A percentile compares a stretch with the other conserved stretches of the same genome.
Conservation (phyloP, 2,113 vertebrate species). For the Aepyceros melampus region DNA sequence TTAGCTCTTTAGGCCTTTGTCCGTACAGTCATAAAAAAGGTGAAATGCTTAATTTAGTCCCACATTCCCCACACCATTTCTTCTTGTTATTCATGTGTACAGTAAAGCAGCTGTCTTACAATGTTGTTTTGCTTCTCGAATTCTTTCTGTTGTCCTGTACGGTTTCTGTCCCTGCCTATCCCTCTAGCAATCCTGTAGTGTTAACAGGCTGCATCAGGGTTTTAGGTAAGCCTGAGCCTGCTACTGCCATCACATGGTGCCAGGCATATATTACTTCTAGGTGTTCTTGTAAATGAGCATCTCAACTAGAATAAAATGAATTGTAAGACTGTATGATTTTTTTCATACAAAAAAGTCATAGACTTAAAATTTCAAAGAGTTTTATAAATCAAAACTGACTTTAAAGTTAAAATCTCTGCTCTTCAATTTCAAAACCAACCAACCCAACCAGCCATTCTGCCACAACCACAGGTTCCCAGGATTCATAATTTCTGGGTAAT, state of each 20-base stretch:
- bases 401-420: not conserved
- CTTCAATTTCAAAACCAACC: not conserved
- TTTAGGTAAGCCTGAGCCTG: not conserved
- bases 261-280: not conserved
- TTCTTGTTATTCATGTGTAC: not conserved
- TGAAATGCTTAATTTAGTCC: not conserved
- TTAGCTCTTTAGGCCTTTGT: not conserved
- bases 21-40: not conserved
- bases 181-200: not conserved
- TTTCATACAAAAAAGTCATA: not conserved
- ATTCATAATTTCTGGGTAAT: not conserved
- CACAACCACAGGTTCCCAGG: not conserved
- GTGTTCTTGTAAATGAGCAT: not conserved
- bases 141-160: not conserved
- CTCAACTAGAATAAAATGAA: not conserved
- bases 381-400: not conserved
- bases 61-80: not conserved
- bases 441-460: not conserved
- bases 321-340: not conserved
- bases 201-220: not conserved
- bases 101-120: conserved; percentile 15
- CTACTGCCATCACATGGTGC: not conserved
- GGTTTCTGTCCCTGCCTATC: not conserved
- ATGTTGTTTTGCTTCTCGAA: not conserved
- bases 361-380: not conserved